Percentiles rank a stretch among this genome's conserved stretches.
Conservation (phyloP, 2,797 vertebrate genomes). For the Ptychadena robeensis region DNA sequence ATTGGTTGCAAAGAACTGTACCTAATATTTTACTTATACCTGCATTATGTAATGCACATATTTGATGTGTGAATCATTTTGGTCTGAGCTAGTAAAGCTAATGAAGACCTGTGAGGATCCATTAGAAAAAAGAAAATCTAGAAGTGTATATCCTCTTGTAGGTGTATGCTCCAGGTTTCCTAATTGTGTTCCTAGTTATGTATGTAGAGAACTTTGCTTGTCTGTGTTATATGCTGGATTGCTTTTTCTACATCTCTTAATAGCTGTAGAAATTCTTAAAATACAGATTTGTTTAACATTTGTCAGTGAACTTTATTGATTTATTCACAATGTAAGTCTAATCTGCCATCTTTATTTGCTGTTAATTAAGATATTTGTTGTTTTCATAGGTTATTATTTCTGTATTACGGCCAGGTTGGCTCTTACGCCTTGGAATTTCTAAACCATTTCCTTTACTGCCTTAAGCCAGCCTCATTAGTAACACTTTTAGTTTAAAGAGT, state of each 20-base stretch:
- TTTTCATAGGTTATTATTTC: background rate
- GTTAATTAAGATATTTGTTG: background rate
- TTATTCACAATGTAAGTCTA: background rate
- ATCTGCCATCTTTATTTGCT: background rate
- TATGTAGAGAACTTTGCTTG: background rate
- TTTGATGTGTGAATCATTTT: background rate
- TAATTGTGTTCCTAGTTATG: background rate
- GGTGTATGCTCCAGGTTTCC: background rate
- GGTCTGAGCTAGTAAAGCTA: background rate
- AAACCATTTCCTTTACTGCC: conserved; percentile 61
- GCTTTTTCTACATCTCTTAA: background rate
- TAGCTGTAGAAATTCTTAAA: background rate
- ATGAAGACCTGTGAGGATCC: background rate
- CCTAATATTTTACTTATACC: background rate
- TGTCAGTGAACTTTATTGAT: background rate
- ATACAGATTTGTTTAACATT: background rate
- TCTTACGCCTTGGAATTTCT: conserved; percentile 15
- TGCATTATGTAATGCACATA: background rate
- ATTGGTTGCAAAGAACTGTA: background rate
- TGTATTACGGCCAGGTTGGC: background rate
- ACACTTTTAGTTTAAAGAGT: conserved; percentile 85
- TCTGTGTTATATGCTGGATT: background rate
- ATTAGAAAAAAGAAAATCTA: background rate
- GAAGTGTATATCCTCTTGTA: background rate
- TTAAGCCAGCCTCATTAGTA: conserved; percentile 75